phyloP scores from a whole-genome alignment of 2,888 invertebrate genomes.

The Bhutanitis thaidina region DNA sequence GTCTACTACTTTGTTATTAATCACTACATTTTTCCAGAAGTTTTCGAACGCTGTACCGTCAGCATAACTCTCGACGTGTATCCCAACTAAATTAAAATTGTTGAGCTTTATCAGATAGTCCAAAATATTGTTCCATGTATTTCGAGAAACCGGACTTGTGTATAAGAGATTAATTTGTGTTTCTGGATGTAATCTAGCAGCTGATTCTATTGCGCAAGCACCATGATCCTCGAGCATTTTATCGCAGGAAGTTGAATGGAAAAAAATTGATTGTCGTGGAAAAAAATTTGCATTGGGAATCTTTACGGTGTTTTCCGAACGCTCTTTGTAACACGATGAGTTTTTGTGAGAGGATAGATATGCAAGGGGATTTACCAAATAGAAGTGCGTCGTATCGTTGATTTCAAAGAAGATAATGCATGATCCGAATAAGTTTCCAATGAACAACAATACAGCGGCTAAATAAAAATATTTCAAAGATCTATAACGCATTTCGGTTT shows the following conservation, averaged over 20 bases:
- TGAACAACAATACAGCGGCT: constrained; percentile 2
- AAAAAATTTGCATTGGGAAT: constrained; percentile 1
- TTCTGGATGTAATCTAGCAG: constrained; percentile 12
- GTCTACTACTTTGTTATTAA: neutral
- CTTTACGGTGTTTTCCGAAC: neutral
- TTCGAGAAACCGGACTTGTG: neutral
- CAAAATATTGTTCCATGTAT: constrained; percentile 8
- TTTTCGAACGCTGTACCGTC: constrained; percentile 19
- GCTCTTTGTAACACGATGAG: constrained; percentile 3
- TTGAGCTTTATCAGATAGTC: constrained; percentile 4
- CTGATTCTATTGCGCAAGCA: constrained; percentile 24
- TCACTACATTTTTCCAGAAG: constrained; percentile 13
- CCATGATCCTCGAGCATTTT: constrained; percentile 5
- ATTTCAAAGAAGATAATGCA: constrained; percentile 13
- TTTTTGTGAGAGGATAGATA: neutral
- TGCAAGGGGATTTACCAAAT: constrained; percentile 11
- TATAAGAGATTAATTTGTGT: constrained; percentile 12
- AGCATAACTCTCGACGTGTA: constrained; percentile 19
- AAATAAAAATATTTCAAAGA: constrained; percentile 11
- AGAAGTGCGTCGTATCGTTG: constrained; percentile 5
- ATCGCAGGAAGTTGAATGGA: constrained; percentile 20
- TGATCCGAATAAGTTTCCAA: constrained; percentile 11
- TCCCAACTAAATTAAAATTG: constrained; percentile 14
- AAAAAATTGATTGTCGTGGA: constrained; percentile 13
- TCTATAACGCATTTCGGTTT: constrained; percentile 7